phyloP scores from a whole-genome alignment of 2,888 invertebrate genomes.

The Automeris io region DNA sequence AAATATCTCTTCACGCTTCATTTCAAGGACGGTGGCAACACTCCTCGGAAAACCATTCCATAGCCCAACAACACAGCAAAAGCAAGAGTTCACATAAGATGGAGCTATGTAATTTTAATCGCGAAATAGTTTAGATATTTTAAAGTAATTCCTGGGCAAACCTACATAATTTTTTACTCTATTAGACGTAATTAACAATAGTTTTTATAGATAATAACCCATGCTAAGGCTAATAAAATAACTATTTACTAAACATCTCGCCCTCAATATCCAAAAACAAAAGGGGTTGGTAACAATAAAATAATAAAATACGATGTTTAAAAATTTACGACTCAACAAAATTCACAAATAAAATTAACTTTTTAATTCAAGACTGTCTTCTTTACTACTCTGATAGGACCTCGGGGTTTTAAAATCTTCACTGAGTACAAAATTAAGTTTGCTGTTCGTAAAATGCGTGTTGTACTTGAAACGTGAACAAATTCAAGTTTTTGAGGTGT shows the following conservation, averaged over 20 bases:
- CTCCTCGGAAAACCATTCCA: too few relatives aligned
- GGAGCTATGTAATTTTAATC: too few relatives aligned
- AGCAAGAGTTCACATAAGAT: too few relatives aligned
- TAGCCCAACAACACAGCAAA: too few relatives aligned
- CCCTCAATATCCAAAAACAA: constrained; percentile 7
- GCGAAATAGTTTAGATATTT: too few relatives aligned
- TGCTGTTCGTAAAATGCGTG: constrained; percentile 6
- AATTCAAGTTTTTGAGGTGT: constrained; percentile 7
- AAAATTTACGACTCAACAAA: constrained; percentile 19
- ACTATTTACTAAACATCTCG: not conserved
- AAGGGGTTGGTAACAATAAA: constrained; percentile 22
- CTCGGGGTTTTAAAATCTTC: constrained; percentile 20
- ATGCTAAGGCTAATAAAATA: too few relatives aligned
- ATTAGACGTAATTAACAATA: too few relatives aligned
- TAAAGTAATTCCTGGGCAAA: too few relatives aligned
- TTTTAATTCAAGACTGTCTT: constrained; percentile 23
- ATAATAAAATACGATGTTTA: constrained; percentile 21
- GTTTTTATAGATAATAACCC: too few relatives aligned
- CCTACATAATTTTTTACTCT: not conserved
- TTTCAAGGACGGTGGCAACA: too few relatives aligned
- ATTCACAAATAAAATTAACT: constrained; percentile 27
- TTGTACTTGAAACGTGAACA: accelerated
- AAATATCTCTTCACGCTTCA: too few relatives aligned
- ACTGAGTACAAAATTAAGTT: constrained; percentile 20
- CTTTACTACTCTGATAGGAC: constrained; percentile 24